A percentile compares a stretch with the other conserved stretches of the same genome.
Evolutionary conservation across 2,888 invertebrate genomes (phyloP).

Genomic region (Cataglyphis cursor): DNA sequence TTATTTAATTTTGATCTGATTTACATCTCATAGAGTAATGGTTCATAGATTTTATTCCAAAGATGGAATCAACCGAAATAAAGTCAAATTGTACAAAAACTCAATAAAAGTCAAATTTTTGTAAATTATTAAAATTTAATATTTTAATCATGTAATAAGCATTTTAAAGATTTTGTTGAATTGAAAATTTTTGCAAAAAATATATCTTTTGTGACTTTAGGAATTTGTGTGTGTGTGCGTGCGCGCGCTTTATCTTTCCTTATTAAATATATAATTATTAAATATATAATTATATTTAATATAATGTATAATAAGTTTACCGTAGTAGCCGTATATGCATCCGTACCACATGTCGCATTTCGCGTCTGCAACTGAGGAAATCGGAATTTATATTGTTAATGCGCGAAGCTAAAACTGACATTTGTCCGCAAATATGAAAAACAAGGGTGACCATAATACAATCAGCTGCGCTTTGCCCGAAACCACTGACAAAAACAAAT

Average conservation of each 20-base stretch:
- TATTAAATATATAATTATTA: too few species aligned
- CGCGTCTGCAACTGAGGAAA: slow-evolving; percentile 58
- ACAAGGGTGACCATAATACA: slow-evolving; percentile 79
- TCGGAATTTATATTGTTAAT: slow-evolving; percentile 72
- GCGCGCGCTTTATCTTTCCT: too few species aligned
- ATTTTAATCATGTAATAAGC: not conserved
- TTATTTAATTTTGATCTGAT: too few species aligned
- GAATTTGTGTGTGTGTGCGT: too few species aligned
- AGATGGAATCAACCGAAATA: too few species aligned
- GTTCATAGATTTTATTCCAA: too few species aligned
- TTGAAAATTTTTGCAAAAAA: not conserved
- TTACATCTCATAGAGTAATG: too few species aligned
- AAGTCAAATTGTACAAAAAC: too few species aligned
- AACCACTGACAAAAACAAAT: slow-evolving; percentile 77
- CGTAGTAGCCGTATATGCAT: slow-evolving; percentile 75
- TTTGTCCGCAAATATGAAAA: slow-evolving; percentile 79
- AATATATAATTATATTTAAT: too few species aligned
- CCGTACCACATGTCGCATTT: slow-evolving; percentile 71
- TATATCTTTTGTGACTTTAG: too few species aligned
- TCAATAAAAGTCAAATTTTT: too few species aligned
- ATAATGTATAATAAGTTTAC: slow-evolving; percentile 60
- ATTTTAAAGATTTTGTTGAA: not conserved
- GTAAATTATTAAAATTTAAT: not conserved
- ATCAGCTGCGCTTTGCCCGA: slow-evolving; percentile 77
- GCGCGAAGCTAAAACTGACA: slow-evolving; percentile 76